Conservation (phyloP, 2,888 invertebrate genomes). For the Lingula anatina region DNA sequence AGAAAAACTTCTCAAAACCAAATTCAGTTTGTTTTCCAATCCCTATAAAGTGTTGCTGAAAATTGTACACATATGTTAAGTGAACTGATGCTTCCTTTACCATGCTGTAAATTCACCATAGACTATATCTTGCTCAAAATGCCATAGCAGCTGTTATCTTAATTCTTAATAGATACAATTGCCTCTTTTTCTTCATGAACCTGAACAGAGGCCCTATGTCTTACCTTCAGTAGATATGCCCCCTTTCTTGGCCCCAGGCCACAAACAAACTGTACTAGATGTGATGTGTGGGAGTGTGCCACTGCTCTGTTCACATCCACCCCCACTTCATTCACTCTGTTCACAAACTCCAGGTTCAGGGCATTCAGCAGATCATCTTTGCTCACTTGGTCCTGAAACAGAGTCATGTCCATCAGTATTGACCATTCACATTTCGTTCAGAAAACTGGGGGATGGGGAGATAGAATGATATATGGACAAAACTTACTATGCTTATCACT, state of each 20-base stretch:
- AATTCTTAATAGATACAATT: no score
- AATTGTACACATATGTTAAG: no score
- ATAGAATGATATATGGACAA: no score
- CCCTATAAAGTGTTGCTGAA: no score
- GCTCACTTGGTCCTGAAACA: constrained; percentile 54
- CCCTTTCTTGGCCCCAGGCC: constrained; percentile 95
- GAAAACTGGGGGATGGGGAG: not conserved
- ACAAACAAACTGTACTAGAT: constrained; percentile 89
- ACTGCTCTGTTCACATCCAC: constrained; percentile 94
- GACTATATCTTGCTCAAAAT: no score
- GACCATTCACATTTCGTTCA: not conserved
- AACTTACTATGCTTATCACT: no score
- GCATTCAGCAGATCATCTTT: constrained; percentile 84
- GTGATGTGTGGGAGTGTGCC: constrained; percentile 78
- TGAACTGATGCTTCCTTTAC: no score
- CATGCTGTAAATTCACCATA: no score
- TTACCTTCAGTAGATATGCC: constrained; percentile 50
- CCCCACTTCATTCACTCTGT: constrained; percentile 95
- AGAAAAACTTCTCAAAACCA: no score
- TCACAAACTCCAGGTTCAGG: constrained; percentile 81
- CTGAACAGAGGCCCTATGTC: not conserved
- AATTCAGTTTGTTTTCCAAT: not conserved
- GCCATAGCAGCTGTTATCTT: no score
- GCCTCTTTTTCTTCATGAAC: no score
- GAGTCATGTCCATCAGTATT: not conserved